Base-by-base conservation (phyloP, 2,113 vertebrate genomes). In the Rhynchomys soricoides region DNA sequence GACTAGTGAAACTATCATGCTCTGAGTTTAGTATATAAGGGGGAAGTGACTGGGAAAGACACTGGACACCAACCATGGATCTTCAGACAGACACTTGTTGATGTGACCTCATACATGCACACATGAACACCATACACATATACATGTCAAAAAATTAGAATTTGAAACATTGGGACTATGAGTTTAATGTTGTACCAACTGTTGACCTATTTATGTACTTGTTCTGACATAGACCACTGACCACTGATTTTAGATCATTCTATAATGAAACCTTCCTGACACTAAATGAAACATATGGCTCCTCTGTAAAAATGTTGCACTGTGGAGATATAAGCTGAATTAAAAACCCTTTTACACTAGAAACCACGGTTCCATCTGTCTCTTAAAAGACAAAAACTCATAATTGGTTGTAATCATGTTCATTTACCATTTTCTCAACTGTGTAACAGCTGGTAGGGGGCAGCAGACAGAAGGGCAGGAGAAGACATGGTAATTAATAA, bases 311-410 rank as follows among this genome's bases (percentile, higher is more conserved):
- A 90, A 94, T 29, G 43, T 78, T 79, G 48, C 73, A 89, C 86
- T 94, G 50, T 96, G 77, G 95, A 97, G 92, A 92, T 59, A 96
- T 87, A 93, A 95, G 75, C 96, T 93, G 95, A 96, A 96, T 96
- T 82, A 90, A 66, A 97, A 95, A 95, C 37, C 75, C 66, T 94
- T 89, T 95, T 93, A 89, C 95, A 95, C 96, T 94, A 91, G 4
- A 79, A 97, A 97, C n/a, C 37, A 95, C 95, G 75, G 82, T 97
- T 97, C 78, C 73, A 97, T 97, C 97, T 64, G 26, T 89, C 88
- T 96, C 31, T 71, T 70, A 83, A 97, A 97, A 98, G 98, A 97
- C 93, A 17, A 96, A 97, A 97, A 79, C 83, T 97, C 90, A 82
- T 93, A 96, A 97, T 93, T 97, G 96, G 92, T 97, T 96, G 86